Base-by-base conservation (phyloP, 2,113 vertebrate species). In the Dromas ardeola region DNA sequence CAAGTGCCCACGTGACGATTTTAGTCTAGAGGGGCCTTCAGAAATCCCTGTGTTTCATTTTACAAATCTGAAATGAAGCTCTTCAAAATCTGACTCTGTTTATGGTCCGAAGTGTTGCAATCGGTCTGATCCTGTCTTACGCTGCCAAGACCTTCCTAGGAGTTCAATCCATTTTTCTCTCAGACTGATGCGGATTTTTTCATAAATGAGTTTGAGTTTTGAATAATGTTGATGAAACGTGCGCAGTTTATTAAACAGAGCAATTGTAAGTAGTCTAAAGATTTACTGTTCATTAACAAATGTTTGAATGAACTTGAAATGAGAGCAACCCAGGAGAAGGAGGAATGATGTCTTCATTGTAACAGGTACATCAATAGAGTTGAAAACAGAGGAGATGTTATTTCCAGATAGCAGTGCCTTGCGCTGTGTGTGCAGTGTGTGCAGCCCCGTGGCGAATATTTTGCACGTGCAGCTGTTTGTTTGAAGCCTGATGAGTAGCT, bases 271-370 rank as follows among this genome's bases (percentile, higher is more conserved):
- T 36, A 79, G 61, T 55, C 27, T n/a, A 12, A 94, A 97, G 91
- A 95, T 96, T 91, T 93, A 92, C 70, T 94, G 91, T 80, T 95
- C 77, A 76, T 95, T 92, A 91, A 43, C 59, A 77, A 91, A 81
- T 30, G 43, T 71, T 90, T 90, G 88, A 81, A 49, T 70, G 40
- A 96, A 77, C 59, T 50, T 36, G 2, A 45, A 58, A 74, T 53
- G 86, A 71, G 43, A 65, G 27, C 23, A 71, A 47, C 27, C 26
- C 36, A 20, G 49, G 40, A 72, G 69, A 89, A 65, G 67, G 47
- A 89, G 72, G 72, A 93, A 40, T 49, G 34, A 71, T 83, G 58
- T 22, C 63, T 86, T 76, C 7, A 6, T 49, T 62, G 55, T 63
- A 78, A 11, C 18, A 62, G 30, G 49, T 45, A 34, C 23, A n/a